These are phyloP conservation scores for Triplophysa bombifrons DNA, from an alignment of 2,797 vertebrate genomes.

Conservation along the genomic window DNA sequence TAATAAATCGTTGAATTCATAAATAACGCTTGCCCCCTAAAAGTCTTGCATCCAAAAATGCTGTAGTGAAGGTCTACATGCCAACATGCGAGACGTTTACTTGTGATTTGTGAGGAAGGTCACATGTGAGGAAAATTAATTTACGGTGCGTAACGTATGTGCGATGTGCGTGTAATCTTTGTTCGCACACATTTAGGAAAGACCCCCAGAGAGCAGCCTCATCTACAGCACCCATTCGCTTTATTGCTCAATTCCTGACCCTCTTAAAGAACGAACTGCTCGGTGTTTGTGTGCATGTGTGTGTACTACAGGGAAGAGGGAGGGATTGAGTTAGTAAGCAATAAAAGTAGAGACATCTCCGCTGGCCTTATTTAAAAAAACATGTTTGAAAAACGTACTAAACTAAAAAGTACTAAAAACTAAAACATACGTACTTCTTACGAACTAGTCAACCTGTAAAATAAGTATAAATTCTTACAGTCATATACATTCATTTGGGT, in stretches of 20 bases:
- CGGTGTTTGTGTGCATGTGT: slow-evolving; percentile 3
- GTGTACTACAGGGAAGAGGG: background rate
- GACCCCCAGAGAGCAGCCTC: slow-evolving; percentile 48
- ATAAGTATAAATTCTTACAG: no score
- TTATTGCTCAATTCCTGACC: slow-evolving; percentile 58
- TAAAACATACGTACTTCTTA: no score
- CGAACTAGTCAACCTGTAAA: no score
- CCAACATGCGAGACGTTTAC: slow-evolving; percentile 13
- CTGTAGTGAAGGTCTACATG: slow-evolving; percentile 10
- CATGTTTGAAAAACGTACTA: no score
- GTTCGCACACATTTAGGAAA: slow-evolving; percentile 52
- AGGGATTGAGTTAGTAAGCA: background rate
- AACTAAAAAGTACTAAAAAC: no score
- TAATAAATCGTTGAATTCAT: slow-evolving; percentile 24
- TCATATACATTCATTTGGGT: no score
- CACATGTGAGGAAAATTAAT: slow-evolving; percentile 31
- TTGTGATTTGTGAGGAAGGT: slow-evolving; percentile 34
- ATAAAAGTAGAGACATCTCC: background rate
- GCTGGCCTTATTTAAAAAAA: background rate
- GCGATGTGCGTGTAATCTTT: slow-evolving; percentile 46
- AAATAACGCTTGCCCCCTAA: slow-evolving; percentile 5
- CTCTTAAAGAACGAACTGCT: slow-evolving; percentile 44
- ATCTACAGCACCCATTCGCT: slow-evolving; percentile 54
- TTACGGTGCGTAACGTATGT: slow-evolving; percentile 13
- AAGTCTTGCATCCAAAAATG: background rate